phyloP scores from a whole-genome alignment of 2,113 vertebrate species.

The Dinomys branickii region DNA sequence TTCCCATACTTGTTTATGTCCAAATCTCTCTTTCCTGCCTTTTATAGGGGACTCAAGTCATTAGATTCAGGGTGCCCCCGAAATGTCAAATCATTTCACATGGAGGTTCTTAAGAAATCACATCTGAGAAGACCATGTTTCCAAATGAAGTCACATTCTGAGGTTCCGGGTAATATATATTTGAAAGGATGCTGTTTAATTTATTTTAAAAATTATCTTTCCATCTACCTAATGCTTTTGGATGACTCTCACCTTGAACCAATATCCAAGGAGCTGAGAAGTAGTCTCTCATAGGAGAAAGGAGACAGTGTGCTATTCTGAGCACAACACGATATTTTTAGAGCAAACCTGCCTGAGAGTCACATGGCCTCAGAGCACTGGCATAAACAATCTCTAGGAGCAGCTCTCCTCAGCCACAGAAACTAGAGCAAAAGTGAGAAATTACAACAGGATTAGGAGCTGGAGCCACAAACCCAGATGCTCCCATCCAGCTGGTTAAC shows the following conservation, averaged over 20 bases:
- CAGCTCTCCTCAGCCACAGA: accelerated
- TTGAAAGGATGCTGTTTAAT: accelerated
- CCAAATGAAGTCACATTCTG: background rate
- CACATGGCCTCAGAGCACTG: background rate
- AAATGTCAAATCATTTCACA: background rate
- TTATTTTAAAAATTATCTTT: accelerated
- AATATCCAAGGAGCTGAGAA: background rate
- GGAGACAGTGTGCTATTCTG: background rate
- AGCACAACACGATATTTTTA: background rate
- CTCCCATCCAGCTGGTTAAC: background rate
- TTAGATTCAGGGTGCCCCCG: accelerated
- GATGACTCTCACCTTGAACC: background rate
- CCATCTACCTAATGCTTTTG: background rate
- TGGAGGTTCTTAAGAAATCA: accelerated
- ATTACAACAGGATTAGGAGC: accelerated
- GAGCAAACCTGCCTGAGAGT: background rate
- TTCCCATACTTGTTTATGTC: accelerated
- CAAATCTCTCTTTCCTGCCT: background rate
- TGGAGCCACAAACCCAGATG: accelerated
- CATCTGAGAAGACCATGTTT: background rate
- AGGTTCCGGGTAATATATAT: background rate
- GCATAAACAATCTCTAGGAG: background rate
- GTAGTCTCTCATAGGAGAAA: accelerated
- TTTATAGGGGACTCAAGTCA: background rate
- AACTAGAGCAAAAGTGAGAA: background rate